Percentiles rank a stretch among this genome's conserved stretches.
phyloP scores from a whole-genome alignment of 2,113 vertebrate genomes.

The Dermatemys mawii region DNA sequence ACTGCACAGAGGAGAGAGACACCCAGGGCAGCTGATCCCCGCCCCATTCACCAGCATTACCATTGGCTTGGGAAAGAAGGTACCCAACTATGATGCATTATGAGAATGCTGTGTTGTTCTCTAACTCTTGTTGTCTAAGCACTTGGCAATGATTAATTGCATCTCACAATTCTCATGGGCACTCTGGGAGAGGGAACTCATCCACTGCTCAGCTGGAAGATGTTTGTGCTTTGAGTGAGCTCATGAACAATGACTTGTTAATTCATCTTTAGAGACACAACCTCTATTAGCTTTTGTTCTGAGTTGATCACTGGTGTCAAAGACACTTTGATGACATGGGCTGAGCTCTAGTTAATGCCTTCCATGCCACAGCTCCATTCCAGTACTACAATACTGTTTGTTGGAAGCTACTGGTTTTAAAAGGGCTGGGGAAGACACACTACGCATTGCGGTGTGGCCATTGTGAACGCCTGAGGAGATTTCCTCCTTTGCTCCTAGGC shows the following conservation, averaged over 20 bases:
- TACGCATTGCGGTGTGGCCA: constrained; percentile 38
- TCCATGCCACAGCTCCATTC: constrained; percentile 32
- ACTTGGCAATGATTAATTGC: constrained; percentile 7
- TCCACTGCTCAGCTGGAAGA: background rate
- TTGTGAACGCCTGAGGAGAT: constrained; percentile 42
- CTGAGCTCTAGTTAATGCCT: constrained; percentile 1
- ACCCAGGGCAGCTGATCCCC: background rate
- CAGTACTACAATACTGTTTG: background rate
- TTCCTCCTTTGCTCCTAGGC: constrained; percentile 41
- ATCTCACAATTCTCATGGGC: background rate
- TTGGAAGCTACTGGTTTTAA: constrained; percentile 13
- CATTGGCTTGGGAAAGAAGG: constrained; percentile 7
- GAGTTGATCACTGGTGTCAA: constrained; percentile 4
- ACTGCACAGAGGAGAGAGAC: background rate
- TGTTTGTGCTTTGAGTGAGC: background rate
- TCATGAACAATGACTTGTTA: background rate
- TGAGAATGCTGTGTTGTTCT: constrained; percentile 25
- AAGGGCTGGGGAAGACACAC: background rate
- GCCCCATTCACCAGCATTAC: background rate
- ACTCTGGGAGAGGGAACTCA: background rate
- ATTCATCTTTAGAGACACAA: constrained; percentile 28
- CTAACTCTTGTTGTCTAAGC: background rate
- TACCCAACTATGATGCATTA: background rate
- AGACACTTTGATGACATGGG: background rate
- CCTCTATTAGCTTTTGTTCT: constrained; percentile 26